Evolutionary conservation across 2,888 invertebrate genomes (phyloP).

Genomic region (Atrina japonica): DNA sequence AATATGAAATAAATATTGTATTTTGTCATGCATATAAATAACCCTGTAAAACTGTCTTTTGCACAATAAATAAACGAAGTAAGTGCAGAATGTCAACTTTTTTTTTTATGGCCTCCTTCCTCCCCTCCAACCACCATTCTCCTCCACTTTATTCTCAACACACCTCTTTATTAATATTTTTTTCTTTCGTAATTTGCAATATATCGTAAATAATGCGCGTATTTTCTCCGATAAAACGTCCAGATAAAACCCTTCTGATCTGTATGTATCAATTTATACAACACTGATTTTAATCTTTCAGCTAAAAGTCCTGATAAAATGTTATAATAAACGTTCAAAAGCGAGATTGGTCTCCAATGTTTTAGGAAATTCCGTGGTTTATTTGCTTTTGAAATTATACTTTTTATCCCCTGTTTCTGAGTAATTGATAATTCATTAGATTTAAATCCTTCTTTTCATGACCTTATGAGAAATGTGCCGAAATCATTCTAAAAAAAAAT

Average conservation of each 20-base stretch:
- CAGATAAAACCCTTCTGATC: slow-evolving; percentile 19
- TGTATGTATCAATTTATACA: neutral
- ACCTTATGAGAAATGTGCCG: neutral
- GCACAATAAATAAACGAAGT: too few species aligned
- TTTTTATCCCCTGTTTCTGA: slow-evolving; percentile 17
- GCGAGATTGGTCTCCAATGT: slow-evolving; percentile 22
- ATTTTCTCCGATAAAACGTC: slow-evolving; percentile 15
- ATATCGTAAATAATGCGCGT: neutral
- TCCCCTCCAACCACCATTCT: too few species aligned
- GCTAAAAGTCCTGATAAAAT: neutral
- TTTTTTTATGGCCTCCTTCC: too few species aligned
- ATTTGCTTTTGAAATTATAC: slow-evolving; percentile 9
- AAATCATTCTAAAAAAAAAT: slow-evolving; percentile 11
- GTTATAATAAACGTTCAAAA: slow-evolving; percentile 12
- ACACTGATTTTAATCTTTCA: slow-evolving; percentile 15
- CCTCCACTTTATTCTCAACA: too few species aligned
- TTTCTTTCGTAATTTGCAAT: neutral
- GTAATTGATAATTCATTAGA: slow-evolving; percentile 9
- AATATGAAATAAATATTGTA: too few species aligned
- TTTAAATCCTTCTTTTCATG: slow-evolving; percentile 1
- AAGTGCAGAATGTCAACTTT: too few species aligned
- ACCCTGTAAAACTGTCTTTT: too few species aligned
- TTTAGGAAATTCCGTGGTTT: slow-evolving; percentile 1
- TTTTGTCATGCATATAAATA: too few species aligned
- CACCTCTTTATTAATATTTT: too few species aligned